Evolutionary conservation across 2,797 vertebrate genomes (phyloP).

Genomic region (Alectoris magna): DNA sequence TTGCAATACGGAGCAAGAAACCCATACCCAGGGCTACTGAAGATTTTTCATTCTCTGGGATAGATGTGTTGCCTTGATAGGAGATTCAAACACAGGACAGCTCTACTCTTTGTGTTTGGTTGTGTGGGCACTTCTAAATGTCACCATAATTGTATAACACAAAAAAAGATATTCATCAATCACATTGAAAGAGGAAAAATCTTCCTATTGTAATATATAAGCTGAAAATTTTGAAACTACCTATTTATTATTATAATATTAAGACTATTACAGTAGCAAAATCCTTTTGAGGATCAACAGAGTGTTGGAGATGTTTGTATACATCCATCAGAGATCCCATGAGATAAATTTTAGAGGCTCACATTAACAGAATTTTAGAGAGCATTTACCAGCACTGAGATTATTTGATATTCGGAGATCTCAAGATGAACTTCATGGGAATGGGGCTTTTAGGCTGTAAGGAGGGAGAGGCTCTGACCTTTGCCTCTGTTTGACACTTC

Average conservation of each 20-base stretch:
- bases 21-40: background rate
- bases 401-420: background rate
- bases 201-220: background rate
- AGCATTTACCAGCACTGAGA: background rate
- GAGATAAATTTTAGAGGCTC: background rate
- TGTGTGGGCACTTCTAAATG: background rate
- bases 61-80: background rate
- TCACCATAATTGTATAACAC: background rate
- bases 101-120: background rate
- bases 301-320: background rate
- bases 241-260: background rate
- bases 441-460: background rate
- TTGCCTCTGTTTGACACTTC: background rate
- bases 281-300: background rate
- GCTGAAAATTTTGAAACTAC: background rate
- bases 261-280: background rate
- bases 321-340: background rate
- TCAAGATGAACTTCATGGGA: background rate
- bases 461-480: background rate
- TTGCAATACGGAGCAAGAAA: background rate
- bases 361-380: background rate
- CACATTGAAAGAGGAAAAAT: background rate
- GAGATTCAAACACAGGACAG: background rate
- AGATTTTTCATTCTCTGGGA: background rate
- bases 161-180: background rate